phyloP scores from a whole-genome alignment of 2,797 vertebrate species.

The Bufotes viridis region DNA sequence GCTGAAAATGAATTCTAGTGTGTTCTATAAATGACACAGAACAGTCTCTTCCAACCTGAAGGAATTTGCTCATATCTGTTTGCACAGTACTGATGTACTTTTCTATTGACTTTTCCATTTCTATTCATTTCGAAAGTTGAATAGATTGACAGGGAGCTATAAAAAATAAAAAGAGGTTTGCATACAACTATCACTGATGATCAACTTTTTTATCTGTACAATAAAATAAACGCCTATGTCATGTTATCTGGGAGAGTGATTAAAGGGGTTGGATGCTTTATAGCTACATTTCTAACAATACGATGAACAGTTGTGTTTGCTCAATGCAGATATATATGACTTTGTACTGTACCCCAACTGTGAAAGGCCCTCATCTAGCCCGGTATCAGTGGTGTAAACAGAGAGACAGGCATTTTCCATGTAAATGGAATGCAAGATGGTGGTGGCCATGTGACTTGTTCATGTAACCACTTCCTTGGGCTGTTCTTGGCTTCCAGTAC shows the following conservation, averaged over 20 bases:
- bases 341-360: too few species aligned
- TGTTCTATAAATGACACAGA: not conserved
- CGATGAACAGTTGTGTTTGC: too few species aligned
- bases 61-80: not conserved
- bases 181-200: not conserved
- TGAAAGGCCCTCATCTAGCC: too few species aligned
- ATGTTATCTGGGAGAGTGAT: not conserved
- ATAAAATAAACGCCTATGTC: not conserved
- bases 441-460: too few species aligned
- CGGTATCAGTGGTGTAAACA: too few species aligned
- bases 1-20: constrained; percentile 17
- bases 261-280: not conserved
- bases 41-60: constrained; percentile 4
- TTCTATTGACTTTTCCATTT: not conserved
- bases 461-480: too few species aligned
- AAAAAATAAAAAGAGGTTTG: not conserved
- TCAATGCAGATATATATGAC: too few species aligned
- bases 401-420: too few species aligned
- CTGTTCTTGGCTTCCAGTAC: too few species aligned
- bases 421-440: too few species aligned
- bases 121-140: not conserved
- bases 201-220: not conserved
- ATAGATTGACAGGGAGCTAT: not conserved
- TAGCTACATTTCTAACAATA: too few species aligned
- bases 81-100: not conserved